phyloP scores from a whole-genome alignment of 2,888 invertebrate species.

The Agonopterix heracliana region DNA sequence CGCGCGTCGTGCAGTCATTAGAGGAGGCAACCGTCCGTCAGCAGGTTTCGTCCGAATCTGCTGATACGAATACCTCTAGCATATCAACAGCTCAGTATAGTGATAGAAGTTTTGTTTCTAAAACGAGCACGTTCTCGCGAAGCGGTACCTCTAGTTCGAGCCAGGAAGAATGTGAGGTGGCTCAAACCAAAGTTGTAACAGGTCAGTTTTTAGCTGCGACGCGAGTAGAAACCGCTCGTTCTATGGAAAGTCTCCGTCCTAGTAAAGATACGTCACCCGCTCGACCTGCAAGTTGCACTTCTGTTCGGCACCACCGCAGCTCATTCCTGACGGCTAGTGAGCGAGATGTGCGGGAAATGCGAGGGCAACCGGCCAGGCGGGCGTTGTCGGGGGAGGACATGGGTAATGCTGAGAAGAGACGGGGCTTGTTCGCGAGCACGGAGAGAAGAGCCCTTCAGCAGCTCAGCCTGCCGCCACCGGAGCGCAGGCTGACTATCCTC shows the following conservation, averaged over 20 bases:
- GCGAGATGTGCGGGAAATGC: slow-evolving; percentile 79
- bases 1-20: slow-evolving; percentile 55
- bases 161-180: slow-evolving; percentile 80
- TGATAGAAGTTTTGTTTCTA: slow-evolving; percentile 70
- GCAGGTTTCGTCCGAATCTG: slow-evolving; percentile 76
- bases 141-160: slow-evolving; percentile 81
- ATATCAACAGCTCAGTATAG: slow-evolving; percentile 65
- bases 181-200: slow-evolving; percentile 60
- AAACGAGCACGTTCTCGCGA: slow-evolving; percentile 70
- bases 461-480: slow-evolving; percentile 82
- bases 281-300: slow-evolving; percentile 70
- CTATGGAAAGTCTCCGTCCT: slow-evolving; percentile 83
- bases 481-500: slow-evolving; percentile 83
- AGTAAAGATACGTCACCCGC: slow-evolving; percentile 73
- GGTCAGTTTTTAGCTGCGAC: slow-evolving; percentile 74
- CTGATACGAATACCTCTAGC: slow-evolving; percentile 71
- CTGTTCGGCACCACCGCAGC: slow-evolving; percentile 71
- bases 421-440: slow-evolving; percentile 81
- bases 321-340: slow-evolving; percentile 81
- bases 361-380: slow-evolving; percentile 78
- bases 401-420: slow-evolving; percentile 78
- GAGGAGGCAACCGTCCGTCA: slow-evolving; percentile 53
- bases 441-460: slow-evolving; percentile 80
- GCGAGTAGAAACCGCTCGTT: slow-evolving; percentile 78
- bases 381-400: slow-evolving; percentile 79